Base-by-base conservation (phyloP, 92 coral and sea anemone species). In the Actinernus sp. region DNA sequence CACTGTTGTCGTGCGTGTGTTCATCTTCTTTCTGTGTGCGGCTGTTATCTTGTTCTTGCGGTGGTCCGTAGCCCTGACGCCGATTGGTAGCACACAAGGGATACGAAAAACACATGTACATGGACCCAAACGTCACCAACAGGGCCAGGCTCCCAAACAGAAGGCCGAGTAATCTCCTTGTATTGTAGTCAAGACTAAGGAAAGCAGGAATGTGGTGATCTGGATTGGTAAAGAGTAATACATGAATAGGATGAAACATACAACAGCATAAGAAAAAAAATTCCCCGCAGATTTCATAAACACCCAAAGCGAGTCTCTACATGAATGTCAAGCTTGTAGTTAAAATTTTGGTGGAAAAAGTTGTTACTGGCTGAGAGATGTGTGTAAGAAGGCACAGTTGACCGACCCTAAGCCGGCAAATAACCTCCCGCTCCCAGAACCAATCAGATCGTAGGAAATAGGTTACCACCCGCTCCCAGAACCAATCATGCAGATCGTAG, bases 121-220 rank as follows among this genome's bases (percentile, higher is more conserved):
- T 71, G 1, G 47, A 49, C 60, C 59, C 43, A 36, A 85, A 2
- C 1, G 65, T 63, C 26, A 56, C 76, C 17, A 90, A 31, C 39
- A 90, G 65, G 7, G 79, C 96, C 26, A 84, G 29, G 25, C 76
- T 39, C 5, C 96, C 96, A 14, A 86, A 50, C 19, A 82, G 82
- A 53, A 90, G 68, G 3, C 96, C 89, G 26, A 90, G 41, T 25
- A 40, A 3, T 43, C 49, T 30, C n/a, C 77, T 24, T 28, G 55
- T 53, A 49, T 44, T 55, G 39, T 33, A 49, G 54, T 44, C 46
- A 57, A 40, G 64, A 23, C 26, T 29, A 13, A 70, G 57, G 48
- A 70, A 7, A n/a, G 65, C 56, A 18, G 52, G 52, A 18, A 45
- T 45, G 52, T 45, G 52, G 21, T 8, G 52, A 23, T 4, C 52